Evolutionary conservation across 2,888 invertebrate species (phyloP), one percentile per base, ranked within the genome.

Genomic region (Drosophila greeni): DNA sequence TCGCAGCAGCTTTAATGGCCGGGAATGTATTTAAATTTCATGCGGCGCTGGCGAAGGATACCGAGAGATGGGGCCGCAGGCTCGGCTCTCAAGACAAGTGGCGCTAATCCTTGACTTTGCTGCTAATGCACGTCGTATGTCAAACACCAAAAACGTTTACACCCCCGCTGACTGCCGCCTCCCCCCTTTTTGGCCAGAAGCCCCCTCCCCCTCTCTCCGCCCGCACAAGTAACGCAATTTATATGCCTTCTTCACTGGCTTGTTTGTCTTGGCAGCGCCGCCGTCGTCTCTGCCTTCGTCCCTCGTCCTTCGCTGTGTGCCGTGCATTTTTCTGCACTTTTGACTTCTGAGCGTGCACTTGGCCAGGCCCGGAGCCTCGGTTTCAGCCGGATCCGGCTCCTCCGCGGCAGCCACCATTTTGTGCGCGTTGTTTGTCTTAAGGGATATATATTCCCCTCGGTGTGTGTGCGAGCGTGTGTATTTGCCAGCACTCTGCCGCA

Each of bases 51-150:
- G 33, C 2, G 45, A 47, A 47, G 29, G 29, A 47, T 14, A 31
- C 45, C 18, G 3, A 20, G 45, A 29, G 45, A 31, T 47, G 45
- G 45, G 48, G 47, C 26, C 49, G 43, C 37, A 37, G 34, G 34
- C 55, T 42, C 33, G 65, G 65, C 78, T 80, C 82, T 76, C 60
- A 81, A 72, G 76, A 75, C 81, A 78, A 81, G 82, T 82, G 82
- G 80, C 80, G 81, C 78, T 81, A 81, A 81, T 81, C 81, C 81
- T 81, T 81, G 81, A 81, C 82, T 81, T 81, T 81, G 82, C 82
- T 82, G 81, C 81, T 81, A 82, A 81, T 81, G 81, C 81, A 81
- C 81, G 81, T 82, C 81, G 82, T 81, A 81, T 81, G 81, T 81
- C 81, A 81, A 81, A 81, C 81, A 81, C 82, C 82, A 75, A 81